Percentiles rank a stretch among this genome's conserved stretches.
These are phyloP conservation scores for Festucalex cinctus DNA, from an alignment of 2,113 vertebrate species.

Conservation along the genomic window DNA sequence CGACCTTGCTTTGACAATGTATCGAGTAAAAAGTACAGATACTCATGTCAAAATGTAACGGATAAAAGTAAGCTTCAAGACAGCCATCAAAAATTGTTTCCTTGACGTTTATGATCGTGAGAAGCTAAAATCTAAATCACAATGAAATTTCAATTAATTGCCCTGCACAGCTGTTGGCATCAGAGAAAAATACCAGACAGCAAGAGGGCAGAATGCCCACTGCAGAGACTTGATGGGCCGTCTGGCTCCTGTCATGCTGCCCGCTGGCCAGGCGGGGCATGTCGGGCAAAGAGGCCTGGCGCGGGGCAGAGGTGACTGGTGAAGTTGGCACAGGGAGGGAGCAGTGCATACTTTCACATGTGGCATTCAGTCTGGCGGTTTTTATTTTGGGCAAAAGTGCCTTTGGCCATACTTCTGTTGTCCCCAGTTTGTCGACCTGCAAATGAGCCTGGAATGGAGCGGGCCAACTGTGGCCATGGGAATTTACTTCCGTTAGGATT, in stretches of 20 bases:
- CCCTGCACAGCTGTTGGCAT: constrained; percentile 43
- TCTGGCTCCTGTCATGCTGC: constrained; percentile 61
- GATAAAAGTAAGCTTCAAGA: too few species aligned
- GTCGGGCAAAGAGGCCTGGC: constrained; percentile 49
- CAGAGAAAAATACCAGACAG: constrained; percentile 41
- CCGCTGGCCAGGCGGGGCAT: constrained; percentile 37
- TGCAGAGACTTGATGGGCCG: constrained; percentile 60
- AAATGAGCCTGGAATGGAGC: constrained; percentile 65
- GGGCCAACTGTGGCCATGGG: constrained; percentile 53
- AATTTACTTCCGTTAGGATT: constrained; percentile 13
- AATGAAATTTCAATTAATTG: not conserved
- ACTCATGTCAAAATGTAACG: too few species aligned
- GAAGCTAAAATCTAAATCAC: too few species aligned
- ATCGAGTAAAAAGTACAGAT: too few species aligned
- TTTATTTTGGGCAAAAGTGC: constrained; percentile 60
- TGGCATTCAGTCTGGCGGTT: constrained; percentile 59
- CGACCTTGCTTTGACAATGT: too few species aligned
- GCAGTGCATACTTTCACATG: constrained; percentile 73
- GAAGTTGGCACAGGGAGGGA: constrained; percentile 64
- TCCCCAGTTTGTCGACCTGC: constrained; percentile 67
- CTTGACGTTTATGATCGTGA: too few species aligned
- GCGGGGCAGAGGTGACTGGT: constrained; percentile 57
- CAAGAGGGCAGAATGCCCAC: constrained; percentile 56
- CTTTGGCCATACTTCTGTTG: constrained; percentile 46
- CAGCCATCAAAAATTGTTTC: too few species aligned